Evolutionary conservation across 2,888 invertebrate species (phyloP), one percentile per base, ranked within the genome.

Genomic region (Agrilus cyanescens): DNA sequence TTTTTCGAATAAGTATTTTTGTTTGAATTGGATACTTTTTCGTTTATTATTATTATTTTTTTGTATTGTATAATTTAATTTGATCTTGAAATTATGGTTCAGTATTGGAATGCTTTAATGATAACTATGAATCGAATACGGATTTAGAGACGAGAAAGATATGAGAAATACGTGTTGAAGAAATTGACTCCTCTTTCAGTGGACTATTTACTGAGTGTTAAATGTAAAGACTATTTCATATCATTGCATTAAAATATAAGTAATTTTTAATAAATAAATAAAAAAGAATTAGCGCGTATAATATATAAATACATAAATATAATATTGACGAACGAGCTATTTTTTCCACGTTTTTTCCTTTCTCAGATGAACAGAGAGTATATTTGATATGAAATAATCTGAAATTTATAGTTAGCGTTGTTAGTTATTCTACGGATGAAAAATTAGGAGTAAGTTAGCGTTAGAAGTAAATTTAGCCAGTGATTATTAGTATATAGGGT

Each of bases 101-200:
- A 62, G 62, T 63, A 62, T 63, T 63, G 59, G 53, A 62, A 55
- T 58, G 63, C 62, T 65, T 65, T 62, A 63, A 62, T 59, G 57
- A 56, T 57, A 55, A 57, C 25, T 25, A 25, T 52, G 47, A 46
- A 47, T 44, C 34, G 37, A 44, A 43, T 2, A 10, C 25, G 25
- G 41, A 41, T 45, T 46, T n/a, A 49, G 34, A 48, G 45, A 44
- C 30, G 34, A 43, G 45, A 43, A 41, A 32, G 25, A 42, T 25
- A 32, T 38, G 36, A 41, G 37, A 37, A 46, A 46, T 49, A 50
- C 53, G 50, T 54, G 54, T 49, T 51, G 46, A 50, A 50, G 48
- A 49, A 47, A 50, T 50, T 46, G 47, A 47, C 50, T 48, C 37
- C 32, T 37, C 36, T 43, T 38, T 39, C 38, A 39, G 39, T 38